Percentiles rank a stretch among this genome's conserved stretches.
phyloP scores from a whole-genome alignment of 2,797 vertebrate species.

The Masticophis lateralis region DNA sequence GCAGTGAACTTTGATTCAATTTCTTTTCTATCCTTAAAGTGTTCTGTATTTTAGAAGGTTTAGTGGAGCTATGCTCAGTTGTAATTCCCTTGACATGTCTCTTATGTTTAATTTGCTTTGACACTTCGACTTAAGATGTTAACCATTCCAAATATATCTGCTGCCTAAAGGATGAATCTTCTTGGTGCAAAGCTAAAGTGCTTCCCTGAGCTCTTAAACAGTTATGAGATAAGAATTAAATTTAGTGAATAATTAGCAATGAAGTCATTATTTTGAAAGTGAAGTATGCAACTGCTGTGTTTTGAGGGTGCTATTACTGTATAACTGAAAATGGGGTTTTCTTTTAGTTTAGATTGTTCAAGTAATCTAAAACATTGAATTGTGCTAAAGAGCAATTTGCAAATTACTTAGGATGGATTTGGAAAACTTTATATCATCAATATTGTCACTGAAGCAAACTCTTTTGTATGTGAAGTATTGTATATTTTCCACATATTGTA shows the following conservation, averaged over 20 bases:
- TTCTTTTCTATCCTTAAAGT: background rate
- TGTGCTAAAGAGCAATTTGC: background rate
- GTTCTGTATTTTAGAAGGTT: background rate
- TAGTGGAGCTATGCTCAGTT: background rate
- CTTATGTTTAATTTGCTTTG: slow-evolving; percentile 2
- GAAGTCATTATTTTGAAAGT: background rate
- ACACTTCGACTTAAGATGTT: background rate
- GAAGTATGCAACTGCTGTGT: background rate
- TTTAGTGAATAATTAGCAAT: background rate
- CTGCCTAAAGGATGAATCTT: background rate
- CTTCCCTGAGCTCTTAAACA: background rate
- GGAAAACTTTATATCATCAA: background rate
- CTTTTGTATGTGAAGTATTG: background rate
- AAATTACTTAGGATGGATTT: background rate
- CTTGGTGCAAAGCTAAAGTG: background rate
- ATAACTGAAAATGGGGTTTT: background rate
- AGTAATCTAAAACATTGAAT: background rate
- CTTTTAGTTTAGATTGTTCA: background rate
- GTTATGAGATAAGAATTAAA: background rate
- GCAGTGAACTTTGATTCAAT: background rate
- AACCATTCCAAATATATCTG: background rate
- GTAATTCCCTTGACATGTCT: background rate
- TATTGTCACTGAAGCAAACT: background rate
- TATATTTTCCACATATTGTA: background rate
- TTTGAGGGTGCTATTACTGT: background rate